Base-by-base conservation (phyloP, 2,797 vertebrate genomes). In the Alca torda region DNA sequence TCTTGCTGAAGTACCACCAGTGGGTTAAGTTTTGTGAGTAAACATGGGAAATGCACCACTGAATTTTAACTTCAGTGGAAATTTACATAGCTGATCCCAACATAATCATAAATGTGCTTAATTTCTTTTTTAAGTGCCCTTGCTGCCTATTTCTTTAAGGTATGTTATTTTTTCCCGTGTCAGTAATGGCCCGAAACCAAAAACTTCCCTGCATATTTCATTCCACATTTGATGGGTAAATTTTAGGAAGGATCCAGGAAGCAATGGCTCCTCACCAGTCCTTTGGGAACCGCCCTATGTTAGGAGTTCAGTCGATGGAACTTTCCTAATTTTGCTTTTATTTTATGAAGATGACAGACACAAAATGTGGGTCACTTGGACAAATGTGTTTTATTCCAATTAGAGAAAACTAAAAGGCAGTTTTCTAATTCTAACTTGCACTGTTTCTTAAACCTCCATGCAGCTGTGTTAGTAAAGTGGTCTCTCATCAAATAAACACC, bases 361-460 rank as follows among this genome's bases (percentile, higher is more conserved):
- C 5, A 1, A 92, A 96, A 64, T 6, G 0, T 63, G 63, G 37
- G 26, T 57, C 43, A 74, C 51, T 48, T 30, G 11, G 39, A 78
- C 41, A 90, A 63, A 81, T 64, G 6, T 31, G 24, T 63, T 53
- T 54, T 89, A 89, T 84, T 87, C n/a, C 46, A 86, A 64, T 73
- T n/a, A 80, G 31, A 91, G 59, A 88, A 48, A 79, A 61, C 7
- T 65, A 46, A 41, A 63, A 87, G 51, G 45, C 8, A 19, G 14
- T 73, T 96, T 95, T 69, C n/a, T 83, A 76, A 78, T 45, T 21
- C n/a, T 91, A 76, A 69, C 45, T 81, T 74, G 50, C 93, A 86
- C 26, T 68, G 33, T 72, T 94, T 95, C 56, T 68, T 83, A 81
- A 84, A 77, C 31, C 26, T 87, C 23, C 20, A 5, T 39, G 21